Conservation (phyloP, 1,140 invertebrate genomes). For the Drosophila santomea region DNA sequence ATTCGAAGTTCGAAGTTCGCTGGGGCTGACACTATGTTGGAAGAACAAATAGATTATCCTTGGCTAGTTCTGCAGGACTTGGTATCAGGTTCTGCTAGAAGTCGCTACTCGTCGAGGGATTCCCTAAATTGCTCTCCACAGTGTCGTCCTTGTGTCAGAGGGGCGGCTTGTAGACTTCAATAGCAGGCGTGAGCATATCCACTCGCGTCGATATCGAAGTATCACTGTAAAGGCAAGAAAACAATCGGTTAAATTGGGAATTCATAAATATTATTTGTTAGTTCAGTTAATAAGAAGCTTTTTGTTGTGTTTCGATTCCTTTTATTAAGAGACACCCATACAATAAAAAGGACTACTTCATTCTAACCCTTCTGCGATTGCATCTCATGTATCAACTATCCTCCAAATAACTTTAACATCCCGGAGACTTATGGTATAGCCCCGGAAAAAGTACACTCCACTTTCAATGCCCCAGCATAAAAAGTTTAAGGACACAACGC, state of each 20-base stretch:
- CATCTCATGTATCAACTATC: neutral
- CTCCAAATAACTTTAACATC: neutral
- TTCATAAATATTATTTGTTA: too few species aligned
- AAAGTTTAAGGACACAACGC: slow-evolving; percentile 30
- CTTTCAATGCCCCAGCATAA: slow-evolving; percentile 2
- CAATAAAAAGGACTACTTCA: neutral
- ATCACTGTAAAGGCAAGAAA: slow-evolving; percentile 85
- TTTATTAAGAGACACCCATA: too few species aligned
- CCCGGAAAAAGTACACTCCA: slow-evolving; percentile 1
- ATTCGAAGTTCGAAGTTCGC: slow-evolving; percentile 32
- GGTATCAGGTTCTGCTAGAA: slow-evolving; percentile 81
- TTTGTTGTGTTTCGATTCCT: too few species aligned
- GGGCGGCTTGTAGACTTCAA: slow-evolving; percentile 87
- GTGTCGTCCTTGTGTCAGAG: slow-evolving; percentile 89
- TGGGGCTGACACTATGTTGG: slow-evolving; percentile 83
- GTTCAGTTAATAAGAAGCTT: too few species aligned
- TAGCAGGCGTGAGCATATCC: slow-evolving; percentile 87
- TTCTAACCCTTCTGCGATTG: neutral
- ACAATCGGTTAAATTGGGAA: neutral
- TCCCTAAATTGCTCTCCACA: slow-evolving; percentile 87
- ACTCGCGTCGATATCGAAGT: slow-evolving; percentile 88
- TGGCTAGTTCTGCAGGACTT: slow-evolving; percentile 75
- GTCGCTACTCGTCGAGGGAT: slow-evolving; percentile 84
- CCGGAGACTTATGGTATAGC: neutral
- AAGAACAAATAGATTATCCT: slow-evolving; percentile 85